These are phyloP conservation scores for Lemur catta DNA, from an alignment of 2,797 vertebrate genomes.

Conservation along the genomic window DNA sequence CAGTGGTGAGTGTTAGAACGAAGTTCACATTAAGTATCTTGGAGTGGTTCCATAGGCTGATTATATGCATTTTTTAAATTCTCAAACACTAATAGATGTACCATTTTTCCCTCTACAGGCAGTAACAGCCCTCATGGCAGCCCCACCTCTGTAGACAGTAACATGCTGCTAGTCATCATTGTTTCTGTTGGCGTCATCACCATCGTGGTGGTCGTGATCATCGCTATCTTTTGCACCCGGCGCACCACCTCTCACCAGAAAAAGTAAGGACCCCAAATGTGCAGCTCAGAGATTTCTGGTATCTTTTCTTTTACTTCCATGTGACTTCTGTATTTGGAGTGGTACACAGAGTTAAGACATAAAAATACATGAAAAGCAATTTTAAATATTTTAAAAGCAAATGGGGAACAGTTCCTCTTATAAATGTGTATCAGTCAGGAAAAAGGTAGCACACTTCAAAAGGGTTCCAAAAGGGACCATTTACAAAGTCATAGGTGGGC, in stretches of 20 bases:
- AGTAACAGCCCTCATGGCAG: conserved; percentile 91
- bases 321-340: background rate
- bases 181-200: conserved; percentile 95
- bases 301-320: background rate
- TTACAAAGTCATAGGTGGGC: background rate
- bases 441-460: background rate
- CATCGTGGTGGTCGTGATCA: conserved; percentile 94
- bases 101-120: conserved; percentile 80
- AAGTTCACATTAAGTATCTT: background rate
- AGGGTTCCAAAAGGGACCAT: background rate
- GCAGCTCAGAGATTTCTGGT: background rate
- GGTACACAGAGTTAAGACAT: background rate
- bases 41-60: background rate
- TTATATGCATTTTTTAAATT: accelerated
- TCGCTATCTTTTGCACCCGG: conserved; percentile 95
- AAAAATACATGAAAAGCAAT: background rate
- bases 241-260: conserved; percentile 97
- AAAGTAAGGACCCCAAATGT: conserved; percentile 87
- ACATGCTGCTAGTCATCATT: conserved; percentile 94
- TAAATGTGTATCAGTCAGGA: background rate
- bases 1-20: background rate
- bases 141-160: conserved; percentile 89
- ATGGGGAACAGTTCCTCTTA: background rate
- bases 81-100: background rate
- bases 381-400: background rate